Conservation (phyloP, 2,113 vertebrate genomes). For the Isurus oxyrinchus region DNA sequence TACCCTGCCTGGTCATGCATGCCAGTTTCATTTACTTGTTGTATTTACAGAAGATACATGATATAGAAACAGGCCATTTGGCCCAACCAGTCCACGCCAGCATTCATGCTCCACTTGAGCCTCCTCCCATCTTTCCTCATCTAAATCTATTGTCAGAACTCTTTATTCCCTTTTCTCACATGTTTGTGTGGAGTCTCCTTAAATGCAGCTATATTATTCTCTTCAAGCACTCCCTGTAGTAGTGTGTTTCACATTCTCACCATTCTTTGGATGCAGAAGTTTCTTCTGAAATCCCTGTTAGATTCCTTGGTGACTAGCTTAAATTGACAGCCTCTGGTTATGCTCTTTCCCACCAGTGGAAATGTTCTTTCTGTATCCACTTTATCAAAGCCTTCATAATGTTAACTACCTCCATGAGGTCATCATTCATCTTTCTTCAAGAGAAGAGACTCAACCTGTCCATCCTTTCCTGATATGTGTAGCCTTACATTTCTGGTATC, state of each 20-base stretch:
- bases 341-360: neutral
- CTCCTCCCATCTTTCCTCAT: neutral
- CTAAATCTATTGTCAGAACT: no score
- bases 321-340: neutral
- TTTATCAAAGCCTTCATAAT: neutral
- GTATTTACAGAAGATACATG: neutral
- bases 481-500: neutral
- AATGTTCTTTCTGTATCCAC: neutral
- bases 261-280: neutral
- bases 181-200: neutral
- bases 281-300: neutral
- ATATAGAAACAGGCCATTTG: neutral
- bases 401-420: neutral
- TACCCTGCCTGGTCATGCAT: neutral
- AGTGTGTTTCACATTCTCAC: neutral
- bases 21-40: neutral
- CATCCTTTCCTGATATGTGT: neutral
- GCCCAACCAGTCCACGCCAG: neutral
- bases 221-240: neutral
- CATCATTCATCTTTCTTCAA: neutral
- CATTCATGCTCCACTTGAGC: neutral
- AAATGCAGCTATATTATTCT: neutral
- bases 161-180: neutral
- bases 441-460: neutral
- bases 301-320: neutral